phyloP scores from a whole-genome alignment of 1,140 invertebrate species.

The Heliothis subflexa region DNA sequence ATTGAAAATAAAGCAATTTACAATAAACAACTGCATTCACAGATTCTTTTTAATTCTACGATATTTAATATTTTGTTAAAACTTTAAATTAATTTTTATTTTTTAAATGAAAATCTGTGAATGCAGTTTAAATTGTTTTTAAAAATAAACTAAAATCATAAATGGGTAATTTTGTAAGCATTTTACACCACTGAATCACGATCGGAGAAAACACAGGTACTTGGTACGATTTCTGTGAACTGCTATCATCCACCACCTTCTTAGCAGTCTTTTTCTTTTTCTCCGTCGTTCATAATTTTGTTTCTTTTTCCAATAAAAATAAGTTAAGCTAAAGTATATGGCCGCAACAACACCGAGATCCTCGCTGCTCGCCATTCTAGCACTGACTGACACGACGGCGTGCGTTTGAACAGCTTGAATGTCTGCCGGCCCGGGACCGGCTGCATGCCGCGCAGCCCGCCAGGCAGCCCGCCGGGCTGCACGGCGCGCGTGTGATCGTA shows the following conservation, averaged over 20 bases:
- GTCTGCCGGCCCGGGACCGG: too few species aligned
- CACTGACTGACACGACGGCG: too few species aligned
- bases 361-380: too few species aligned
- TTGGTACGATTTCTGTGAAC: slow-evolving; percentile 52
- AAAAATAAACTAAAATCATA: slow-evolving; percentile 7
- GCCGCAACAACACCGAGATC: too few species aligned
- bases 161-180: slow-evolving; percentile 44
- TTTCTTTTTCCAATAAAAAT: too few species aligned
- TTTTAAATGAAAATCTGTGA: not conserved
- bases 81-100: not conserved
- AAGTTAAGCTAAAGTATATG: too few species aligned
- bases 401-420: too few species aligned
- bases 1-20: not conserved
- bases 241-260: slow-evolving; percentile 52
- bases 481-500: too few species aligned
- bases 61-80: not conserved
- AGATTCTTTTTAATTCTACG: slow-evolving; percentile 1
- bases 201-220: slow-evolving; percentile 39
- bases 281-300: too few species aligned
- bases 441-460: too few species aligned
- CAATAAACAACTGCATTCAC: not conserved
- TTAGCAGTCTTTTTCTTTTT: not conserved
- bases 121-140: too few species aligned
- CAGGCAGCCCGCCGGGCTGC: too few species aligned
- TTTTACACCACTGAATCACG: slow-evolving; percentile 14